Evolutionary conservation across 1,140 invertebrate species (phyloP).

Genomic region (Dendrolimus punctatus): DNA sequence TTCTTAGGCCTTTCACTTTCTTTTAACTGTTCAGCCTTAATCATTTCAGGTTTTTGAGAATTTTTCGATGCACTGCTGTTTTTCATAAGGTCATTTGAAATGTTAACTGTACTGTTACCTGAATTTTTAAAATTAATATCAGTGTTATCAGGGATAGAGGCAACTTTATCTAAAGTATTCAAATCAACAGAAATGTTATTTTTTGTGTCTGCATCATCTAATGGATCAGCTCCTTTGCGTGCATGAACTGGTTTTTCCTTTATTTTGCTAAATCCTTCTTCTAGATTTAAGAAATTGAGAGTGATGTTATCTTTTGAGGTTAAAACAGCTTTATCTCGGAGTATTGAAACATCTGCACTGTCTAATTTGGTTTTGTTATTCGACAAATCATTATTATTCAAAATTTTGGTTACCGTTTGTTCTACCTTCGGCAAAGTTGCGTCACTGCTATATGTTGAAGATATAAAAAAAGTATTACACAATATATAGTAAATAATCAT

Average conservation of each 20-base stretch:
- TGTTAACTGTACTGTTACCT: no score
- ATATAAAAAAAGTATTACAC: constrained; percentile 23
- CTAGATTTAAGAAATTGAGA: constrained; percentile 23
- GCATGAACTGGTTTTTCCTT: constrained; percentile 34
- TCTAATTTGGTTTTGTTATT: constrained; percentile 24
- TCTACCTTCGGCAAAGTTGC: constrained; percentile 8
- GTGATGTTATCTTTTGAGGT: constrained; percentile 25
- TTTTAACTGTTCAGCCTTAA: no score
- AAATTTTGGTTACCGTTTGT: constrained; percentile 5
- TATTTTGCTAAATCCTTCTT: constrained; percentile 29
- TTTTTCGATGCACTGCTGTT: constrained; percentile 1
- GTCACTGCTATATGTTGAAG: constrained; percentile 13
- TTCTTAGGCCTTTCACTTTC: constrained; percentile 7
- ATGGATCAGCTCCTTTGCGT: constrained; percentile 34
- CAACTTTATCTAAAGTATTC: no score
- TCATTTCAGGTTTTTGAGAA: constrained; percentile 7
- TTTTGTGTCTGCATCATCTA: constrained; percentile 8
- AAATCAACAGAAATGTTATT: constrained; percentile 4
- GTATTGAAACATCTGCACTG: constrained; percentile 35
- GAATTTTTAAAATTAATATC: no score
- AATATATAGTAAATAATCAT: constrained; percentile 25
- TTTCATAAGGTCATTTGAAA: no score
- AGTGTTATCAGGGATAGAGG: no score
- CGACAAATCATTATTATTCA: constrained; percentile 9
- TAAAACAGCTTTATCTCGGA: constrained; percentile 20